These are phyloP conservation scores for Hyphantria cunea DNA, from an alignment of 1,140 invertebrate genomes.

Conservation along the genomic window DNA sequence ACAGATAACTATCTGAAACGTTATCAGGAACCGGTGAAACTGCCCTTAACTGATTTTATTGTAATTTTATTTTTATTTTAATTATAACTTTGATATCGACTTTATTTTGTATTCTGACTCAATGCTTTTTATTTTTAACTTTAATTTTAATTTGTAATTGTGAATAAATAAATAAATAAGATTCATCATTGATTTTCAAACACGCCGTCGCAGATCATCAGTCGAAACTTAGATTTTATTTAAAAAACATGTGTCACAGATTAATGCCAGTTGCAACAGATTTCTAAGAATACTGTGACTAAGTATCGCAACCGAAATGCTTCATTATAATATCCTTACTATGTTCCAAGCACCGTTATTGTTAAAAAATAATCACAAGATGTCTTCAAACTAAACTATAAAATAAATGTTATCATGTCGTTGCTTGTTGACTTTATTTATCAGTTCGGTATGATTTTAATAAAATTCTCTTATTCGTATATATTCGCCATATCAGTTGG, in stretches of 20 bases:
- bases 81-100: too few relatives aligned
- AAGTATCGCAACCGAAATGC: not conserved
- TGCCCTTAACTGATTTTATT: too few relatives aligned
- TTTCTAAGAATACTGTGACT: not conserved
- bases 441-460: not conserved
- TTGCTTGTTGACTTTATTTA: not conserved
- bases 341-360: not conserved
- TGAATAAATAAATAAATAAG: not conserved
- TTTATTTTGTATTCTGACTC: too few relatives aligned
- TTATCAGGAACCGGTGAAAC: too few relatives aligned
- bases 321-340: not conserved
- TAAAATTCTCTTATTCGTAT: not conserved
- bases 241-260: not conserved
- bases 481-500: not conserved
- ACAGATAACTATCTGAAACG: too few relatives aligned
- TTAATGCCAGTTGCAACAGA: not conserved
- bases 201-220: not conserved
- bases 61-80: too few relatives aligned
- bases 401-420: conserved; percentile 10
- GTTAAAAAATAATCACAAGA: not conserved
- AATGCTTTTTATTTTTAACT: too few relatives aligned
- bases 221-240: not conserved
- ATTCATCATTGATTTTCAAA: not conserved
- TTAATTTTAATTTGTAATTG: not conserved
- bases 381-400: too few relatives aligned